Evolutionary conservation across 2,797 vertebrate species (phyloP), one percentile per base, ranked within the genome.

Genomic region (Liasis olivaceus): DNA sequence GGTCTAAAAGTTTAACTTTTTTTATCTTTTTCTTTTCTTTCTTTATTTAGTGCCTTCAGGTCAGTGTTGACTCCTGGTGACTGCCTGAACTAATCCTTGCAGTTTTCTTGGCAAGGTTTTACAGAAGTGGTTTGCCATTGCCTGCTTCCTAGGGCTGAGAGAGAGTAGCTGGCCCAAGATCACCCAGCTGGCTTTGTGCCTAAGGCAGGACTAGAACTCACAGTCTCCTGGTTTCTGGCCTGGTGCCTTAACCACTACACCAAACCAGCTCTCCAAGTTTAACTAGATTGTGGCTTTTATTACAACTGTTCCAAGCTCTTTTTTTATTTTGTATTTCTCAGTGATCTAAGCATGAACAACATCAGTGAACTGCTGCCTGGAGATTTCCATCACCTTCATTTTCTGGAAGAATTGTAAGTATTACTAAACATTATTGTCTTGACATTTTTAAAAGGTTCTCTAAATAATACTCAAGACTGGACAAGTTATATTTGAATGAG

Each of bases 281-380:
- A 24, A 87, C 47, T 77, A 91, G 24, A 24, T 2, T 31, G 51
- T 56, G 17, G 4, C 11, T 60, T 62, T 2, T 2, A 56, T 24
- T 72, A 28, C 0, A 62, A 63, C 63, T 93, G 86, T 95, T 58
- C 91, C 85, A 56, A 3, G 7, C 85, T 81, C 54, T 94, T 13
- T 36, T 62, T 91, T 60, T 63, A 13, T 81, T 77, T 88, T 24
- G 5, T 81, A 93, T 96, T 91, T 26, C 2, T 5, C 92, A 99
- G 99, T 91, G 99, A 99, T 94, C 98, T 99, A 96, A 99, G 99
- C 94, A 99, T 99, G 99, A 99, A 99, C 98, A 99, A 99, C 98
- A 99, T 99, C 96, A 99, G 98, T 0, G 97, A 97, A 96, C 98
- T 99, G 93, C 98, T 98, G 95, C 98, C 99, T 13, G 97, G 98